Evolutionary conservation across 2,888 invertebrate genomes (phyloP).

Genomic region (Callyntrura guangdongensis): DNA sequence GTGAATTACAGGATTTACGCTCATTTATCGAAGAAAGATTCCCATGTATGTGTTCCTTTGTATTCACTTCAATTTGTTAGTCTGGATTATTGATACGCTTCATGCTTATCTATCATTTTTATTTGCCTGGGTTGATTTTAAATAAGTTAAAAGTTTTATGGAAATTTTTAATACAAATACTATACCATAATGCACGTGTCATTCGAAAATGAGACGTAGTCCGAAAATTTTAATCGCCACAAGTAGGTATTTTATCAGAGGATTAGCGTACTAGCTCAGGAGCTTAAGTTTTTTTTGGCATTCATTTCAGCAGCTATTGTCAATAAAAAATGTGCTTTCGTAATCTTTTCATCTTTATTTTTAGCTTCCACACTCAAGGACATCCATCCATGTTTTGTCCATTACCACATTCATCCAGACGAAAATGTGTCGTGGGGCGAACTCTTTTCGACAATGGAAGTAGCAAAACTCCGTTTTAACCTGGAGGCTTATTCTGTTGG

Average conservation of each 20-base stretch:
- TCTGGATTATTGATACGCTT: no score
- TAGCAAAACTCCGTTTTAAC: conserved; percentile 87
- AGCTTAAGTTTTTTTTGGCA: background rate
- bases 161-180: background rate
- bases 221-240: background rate
- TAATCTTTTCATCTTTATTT: background rate
- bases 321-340: no score
- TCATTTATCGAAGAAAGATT: conserved; percentile 83
- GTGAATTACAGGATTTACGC: conserved; percentile 81
- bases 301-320: background rate
- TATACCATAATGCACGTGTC: background rate
- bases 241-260: no score
- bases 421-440: conserved; percentile 88
- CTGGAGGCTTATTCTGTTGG: conserved; percentile 93
- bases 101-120: background rate
- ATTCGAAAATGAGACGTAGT: background rate
- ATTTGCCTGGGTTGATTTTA: background rate
- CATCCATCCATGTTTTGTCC: conserved; percentile 85
- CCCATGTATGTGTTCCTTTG: conserved; percentile 74
- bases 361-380: conserved; percentile 84
- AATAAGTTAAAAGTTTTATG: background rate
- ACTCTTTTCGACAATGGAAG: conserved; percentile 88
- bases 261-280: background rate
- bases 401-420: conserved; percentile 86
- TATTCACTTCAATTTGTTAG: no score